Base-by-base conservation (phyloP, 2,113 vertebrate species). In the Ceuthmochares aereus region DNA sequence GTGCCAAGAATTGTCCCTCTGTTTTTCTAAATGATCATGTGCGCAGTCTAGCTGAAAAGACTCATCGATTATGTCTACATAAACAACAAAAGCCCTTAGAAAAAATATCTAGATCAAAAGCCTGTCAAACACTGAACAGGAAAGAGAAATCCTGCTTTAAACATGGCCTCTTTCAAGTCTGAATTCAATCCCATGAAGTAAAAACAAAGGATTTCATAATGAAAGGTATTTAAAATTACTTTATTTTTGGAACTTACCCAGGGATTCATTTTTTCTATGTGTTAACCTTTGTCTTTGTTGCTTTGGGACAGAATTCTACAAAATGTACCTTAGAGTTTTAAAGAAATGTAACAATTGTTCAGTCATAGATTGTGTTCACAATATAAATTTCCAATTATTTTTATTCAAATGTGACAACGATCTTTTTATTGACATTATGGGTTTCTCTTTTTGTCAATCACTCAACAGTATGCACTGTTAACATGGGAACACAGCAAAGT, bases 21-120 rank as follows among this genome's bases (percentile, higher is more conserved):
- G 95, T 96, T 96, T 96, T 96, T 96, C 93, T 97, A 93, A 97
- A 95, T 95, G 91, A 93, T 97, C 90, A 94, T 91, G 91, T 95
- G 95, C 96, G 91, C 95, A 97, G 89, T 95, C 95, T 97, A 97
- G 93, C 91, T 96, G 94, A 96, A 97, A 96, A 95, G 90, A 97
- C 95, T 96, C 97, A 97, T 98, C 95, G 96, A 97, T 98, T 97
- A 97, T 97, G 96, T 89, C 96, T 96, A 96, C 86, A 93, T 96
- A 97, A 98, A 97, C 96, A 97, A 97, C 96, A 97, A 97, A 97
- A 96, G 91, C 89, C 77, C 79, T 91, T 97, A 96, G 91, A 96
- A 97, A 97, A 97, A 97, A 94, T 96, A 96, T 95, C 94, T 95
- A 97, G 95, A 97, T 97, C 96, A 97, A 98, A 97, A 97, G 96